Evolutionary conservation across 2,888 invertebrate genomes (phyloP).

Genomic region (Crepidodera aurea): DNA sequence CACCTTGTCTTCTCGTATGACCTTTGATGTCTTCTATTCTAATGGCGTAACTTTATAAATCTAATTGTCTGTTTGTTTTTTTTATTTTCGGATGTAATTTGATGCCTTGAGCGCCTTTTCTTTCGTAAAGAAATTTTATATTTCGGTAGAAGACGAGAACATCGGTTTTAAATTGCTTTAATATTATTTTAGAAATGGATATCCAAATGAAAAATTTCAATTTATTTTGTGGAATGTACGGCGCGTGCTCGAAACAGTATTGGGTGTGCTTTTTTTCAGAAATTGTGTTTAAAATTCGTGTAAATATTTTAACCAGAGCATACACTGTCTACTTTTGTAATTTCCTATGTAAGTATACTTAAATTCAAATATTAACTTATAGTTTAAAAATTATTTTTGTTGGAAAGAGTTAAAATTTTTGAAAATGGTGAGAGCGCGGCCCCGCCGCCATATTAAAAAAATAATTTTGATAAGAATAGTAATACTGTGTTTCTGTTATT

Average conservation of each 20-base stretch:
- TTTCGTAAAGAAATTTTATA: constrained; percentile 20
- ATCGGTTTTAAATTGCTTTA: constrained; percentile 2
- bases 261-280: too few species aligned
- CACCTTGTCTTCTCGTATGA: constrained; percentile 19
- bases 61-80: constrained; percentile 28
- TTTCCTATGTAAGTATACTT: too few species aligned
- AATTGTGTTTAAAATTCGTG: too few species aligned
- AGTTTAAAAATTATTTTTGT: too few species aligned
- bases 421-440: too few species aligned
- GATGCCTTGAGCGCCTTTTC: constrained; percentile 4
- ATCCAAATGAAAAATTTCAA: not conserved
- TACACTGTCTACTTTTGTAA: too few species aligned
- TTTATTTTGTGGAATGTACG: not conserved
- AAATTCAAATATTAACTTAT: too few species aligned
- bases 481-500: too few species aligned
- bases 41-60: constrained; percentile 34
- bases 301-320: too few species aligned
- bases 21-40: constrained; percentile 32
- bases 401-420: too few species aligned
- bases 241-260: not conserved
- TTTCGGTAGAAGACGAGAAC: not conserved
- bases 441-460: too few species aligned
- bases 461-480: too few species aligned
- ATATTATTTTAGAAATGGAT: not conserved
- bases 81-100: constrained; percentile 21